Percentiles rank a stretch among this genome's conserved stretches.
Evolutionary conservation across 2,113 vertebrate species (phyloP).

Genomic region (Colistium nudipinnis): DNA sequence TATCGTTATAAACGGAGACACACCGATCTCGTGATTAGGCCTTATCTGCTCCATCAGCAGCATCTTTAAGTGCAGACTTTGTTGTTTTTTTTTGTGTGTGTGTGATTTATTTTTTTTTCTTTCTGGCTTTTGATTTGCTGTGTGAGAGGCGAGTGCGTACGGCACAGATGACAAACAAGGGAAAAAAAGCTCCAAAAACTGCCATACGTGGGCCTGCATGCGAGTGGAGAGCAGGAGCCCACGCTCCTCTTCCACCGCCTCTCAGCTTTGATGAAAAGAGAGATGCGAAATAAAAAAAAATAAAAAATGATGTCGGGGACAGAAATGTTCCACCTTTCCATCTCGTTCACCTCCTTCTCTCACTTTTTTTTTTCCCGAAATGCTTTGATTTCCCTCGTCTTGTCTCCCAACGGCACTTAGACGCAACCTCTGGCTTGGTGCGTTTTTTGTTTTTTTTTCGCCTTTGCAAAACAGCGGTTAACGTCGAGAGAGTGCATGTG

Average conservation of each 20-base stretch:
- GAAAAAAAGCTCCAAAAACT: conserved; percentile 3
- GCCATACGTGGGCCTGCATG: conserved; percentile 24
- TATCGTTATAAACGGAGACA: not conserved
- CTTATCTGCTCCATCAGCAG: conserved; percentile 1
- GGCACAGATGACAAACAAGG: conserved; percentile 24
- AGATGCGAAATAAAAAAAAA: not conserved
- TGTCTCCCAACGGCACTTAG: not conserved
- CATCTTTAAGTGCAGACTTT: not conserved
- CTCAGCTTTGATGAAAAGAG: conserved; percentile 35
- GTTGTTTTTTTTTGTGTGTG: not conserved
- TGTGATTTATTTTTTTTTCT: not conserved
- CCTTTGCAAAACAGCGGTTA: too few species aligned
- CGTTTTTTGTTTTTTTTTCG: too few species aligned
- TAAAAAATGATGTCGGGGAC: too few species aligned
- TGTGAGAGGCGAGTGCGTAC: not conserved
- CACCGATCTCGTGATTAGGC: not conserved
- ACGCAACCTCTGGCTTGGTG: conserved; percentile 3
- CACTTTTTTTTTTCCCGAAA: not conserved
- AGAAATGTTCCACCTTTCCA: conserved; percentile 13
- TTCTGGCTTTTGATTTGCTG: not conserved
- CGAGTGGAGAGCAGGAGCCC: conserved; percentile 40
- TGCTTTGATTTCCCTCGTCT: not conserved
- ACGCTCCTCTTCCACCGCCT: conserved; percentile 35
- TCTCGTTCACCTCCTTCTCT: not conserved
- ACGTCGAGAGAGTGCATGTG: too few species aligned